Base-by-base conservation (phyloP, 2,888 invertebrate species). In the Drosophila robusta region DNA sequence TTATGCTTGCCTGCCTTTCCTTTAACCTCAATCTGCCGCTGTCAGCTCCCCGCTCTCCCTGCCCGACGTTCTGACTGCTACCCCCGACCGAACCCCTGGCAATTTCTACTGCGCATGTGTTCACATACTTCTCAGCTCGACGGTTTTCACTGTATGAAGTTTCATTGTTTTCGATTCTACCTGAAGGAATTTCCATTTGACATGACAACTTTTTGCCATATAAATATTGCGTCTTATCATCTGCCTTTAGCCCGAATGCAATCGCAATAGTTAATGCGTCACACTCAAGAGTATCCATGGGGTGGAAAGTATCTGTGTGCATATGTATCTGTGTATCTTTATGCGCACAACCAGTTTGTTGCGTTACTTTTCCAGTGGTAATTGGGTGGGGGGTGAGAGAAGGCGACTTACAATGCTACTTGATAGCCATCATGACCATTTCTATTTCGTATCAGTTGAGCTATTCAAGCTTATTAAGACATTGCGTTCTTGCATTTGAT, bases 111-210 rank as follows among this genome's bases (percentile, higher is more conserved):
- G 78, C 78, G 78, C 78, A 81, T 78, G 78, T 70, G 70, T 73
- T 42, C 32, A 29, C 61, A 61, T 54, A 44, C 50, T 64, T 38
- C 58, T 52, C 60, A 16, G 65, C 34, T 34, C 34, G 12, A 34
- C 12, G 4, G 12, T 34, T 34, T 64, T 41, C 58, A 56, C 56
- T 16, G 60, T 55, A 39, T 75, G 73, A 52, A 60, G 50, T 61
- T 64, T 70, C 80, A 70, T 78, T 82, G 75, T 84, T 74, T 70
- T 66, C 47, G 49, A 32, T n/a, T 34, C 57, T 72, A 80, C 87
- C 87, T 80, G 84, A 75, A 82, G 80, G 65, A 88, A 86, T 86
- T 82, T 82, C 63, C 70, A 71, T 82, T 8, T 9, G 29, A 29
- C 34, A 80, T 68, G 62, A 70, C 58, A 82, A 75, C 68, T 69